Base-by-base conservation (phyloP, 2,888 invertebrate genomes). In the Lasius fuliginosus region DNA sequence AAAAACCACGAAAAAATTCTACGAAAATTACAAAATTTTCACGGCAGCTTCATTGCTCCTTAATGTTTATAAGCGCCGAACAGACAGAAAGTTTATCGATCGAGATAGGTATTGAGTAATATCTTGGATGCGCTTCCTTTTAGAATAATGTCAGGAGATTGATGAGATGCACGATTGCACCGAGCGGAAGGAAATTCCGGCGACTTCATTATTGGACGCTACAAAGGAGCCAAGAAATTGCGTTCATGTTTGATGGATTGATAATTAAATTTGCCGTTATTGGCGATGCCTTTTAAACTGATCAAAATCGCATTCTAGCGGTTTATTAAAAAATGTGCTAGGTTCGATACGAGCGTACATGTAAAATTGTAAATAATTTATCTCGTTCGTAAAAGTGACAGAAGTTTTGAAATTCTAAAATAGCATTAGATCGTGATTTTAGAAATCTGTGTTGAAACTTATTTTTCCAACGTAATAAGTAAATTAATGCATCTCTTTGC, bases 81-180 rank as follows among this genome's bases (percentile, higher is more conserved):
- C 71, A 49, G 62, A 74, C 42, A 56, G 15, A 53, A 73, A 82
- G 73, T 62, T 82, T 82, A 60, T 56, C 67, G 82, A 83, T 85
- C 36, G 60, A 30, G 18, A 27, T 60, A 33, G 71, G 62, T 62
- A 53, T 53, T 33, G 33, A 8, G 23, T 81, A 81, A 60, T 60
- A 79, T 42, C 30, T 60, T 82, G 77, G 30, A 53, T 36, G 36
- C 56, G 69, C 40, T 86, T 62, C n/a, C 56, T 33, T 76, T 67
- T 71, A 42, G 56, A 84, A 23, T 73, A 58, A 58, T 60, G 33
- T 27, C 11, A 49, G 42, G 18, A 60, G 69, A 53, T 65, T 83
- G 77, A 88, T 86, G 76, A 64, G 58, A 49, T 68, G 65, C 75
- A 73, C 64, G 58, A 82, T 86, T 84, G 71, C 56, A 82, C 53